These are phyloP conservation scores for Stenurella melanura DNA, from an alignment of 2,888 invertebrate species.

Conservation along the genomic window DNA sequence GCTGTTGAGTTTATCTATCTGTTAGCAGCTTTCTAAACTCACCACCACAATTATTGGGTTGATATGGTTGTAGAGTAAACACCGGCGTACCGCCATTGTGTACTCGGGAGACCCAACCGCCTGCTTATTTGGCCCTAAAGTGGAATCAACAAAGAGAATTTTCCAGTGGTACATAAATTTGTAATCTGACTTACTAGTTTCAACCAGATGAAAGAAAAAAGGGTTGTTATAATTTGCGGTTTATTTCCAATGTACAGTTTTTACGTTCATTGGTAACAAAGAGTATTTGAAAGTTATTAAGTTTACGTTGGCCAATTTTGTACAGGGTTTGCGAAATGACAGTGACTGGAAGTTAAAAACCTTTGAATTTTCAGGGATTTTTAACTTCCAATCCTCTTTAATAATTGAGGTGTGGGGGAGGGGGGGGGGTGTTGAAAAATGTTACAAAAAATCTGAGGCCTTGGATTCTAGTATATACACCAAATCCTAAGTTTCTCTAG, in stretches of 20 bases:
- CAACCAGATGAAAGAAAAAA: background rate
- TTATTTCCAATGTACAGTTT: background rate
- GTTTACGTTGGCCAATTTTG: too few relatives aligned
- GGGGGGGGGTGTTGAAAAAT: too few relatives aligned
- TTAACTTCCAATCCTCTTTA: too few relatives aligned
- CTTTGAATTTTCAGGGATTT: too few relatives aligned
- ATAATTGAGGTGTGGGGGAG: too few relatives aligned
- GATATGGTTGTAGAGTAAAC: conserved; percentile 38
- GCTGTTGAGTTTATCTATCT: conserved; percentile 13
- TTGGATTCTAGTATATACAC: too few relatives aligned
- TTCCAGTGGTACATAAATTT: conserved; percentile 32
- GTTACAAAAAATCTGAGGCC: too few relatives aligned
- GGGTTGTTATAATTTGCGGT: background rate
- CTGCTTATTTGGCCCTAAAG: conserved; percentile 32
- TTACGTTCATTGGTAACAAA: too few relatives aligned
- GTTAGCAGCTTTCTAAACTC: conserved; percentile 37
- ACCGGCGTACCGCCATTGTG: conserved; percentile 39
- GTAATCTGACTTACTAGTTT: conserved; percentile 16
- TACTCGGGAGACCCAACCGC: conserved; percentile 36
- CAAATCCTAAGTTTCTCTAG: too few relatives aligned
- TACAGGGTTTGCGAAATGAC: too few relatives aligned
- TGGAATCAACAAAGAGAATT: conserved; percentile 32
- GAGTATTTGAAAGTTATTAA: too few relatives aligned
- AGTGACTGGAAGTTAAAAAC: too few relatives aligned
- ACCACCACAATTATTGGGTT: conserved; percentile 29